phyloP scores from a whole-genome alignment of 2,888 invertebrate species.

The Drosophila pegasa region DNA sequence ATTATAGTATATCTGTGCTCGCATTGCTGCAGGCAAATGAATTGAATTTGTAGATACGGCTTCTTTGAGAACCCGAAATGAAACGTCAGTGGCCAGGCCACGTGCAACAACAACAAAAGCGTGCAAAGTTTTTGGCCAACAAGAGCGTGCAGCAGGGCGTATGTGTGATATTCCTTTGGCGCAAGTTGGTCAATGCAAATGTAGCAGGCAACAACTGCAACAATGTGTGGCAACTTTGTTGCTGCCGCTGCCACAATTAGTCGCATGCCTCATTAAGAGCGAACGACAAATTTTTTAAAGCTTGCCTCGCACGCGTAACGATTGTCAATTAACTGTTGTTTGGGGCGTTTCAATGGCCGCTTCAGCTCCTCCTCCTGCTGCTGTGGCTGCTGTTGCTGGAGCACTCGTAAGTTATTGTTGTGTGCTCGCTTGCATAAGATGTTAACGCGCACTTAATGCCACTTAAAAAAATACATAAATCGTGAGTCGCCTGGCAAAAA shows the following conservation, averaged over 20 bases:
- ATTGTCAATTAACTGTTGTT: conserved; percentile 70
- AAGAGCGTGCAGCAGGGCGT: conserved; percentile 58
- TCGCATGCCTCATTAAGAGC: conserved; percentile 59
- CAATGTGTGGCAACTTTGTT: conserved; percentile 24
- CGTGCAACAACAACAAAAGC: conserved; percentile 45
- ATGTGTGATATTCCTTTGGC: conserved; percentile 70
- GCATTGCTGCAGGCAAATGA: conserved; percentile 57
- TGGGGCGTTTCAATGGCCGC: conserved; percentile 38
- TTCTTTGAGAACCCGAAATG: conserved; percentile 56
- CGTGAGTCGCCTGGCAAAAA: conserved; percentile 40
- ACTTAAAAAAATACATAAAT: conserved; percentile 80
- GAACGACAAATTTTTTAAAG: conserved; percentile 52
- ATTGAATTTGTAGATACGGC: conserved; percentile 58
- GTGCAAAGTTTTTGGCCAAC: conserved; percentile 63
- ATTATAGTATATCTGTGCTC: background rate
- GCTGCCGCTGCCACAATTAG: conserved; percentile 58
- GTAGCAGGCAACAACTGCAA: conserved; percentile 22
- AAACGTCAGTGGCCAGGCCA: conserved; percentile 59
- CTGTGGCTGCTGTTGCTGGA: conserved; percentile 26
- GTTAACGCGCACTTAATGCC: conserved; percentile 81
- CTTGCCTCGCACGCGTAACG: conserved; percentile 27
- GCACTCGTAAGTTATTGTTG: conserved; percentile 54
- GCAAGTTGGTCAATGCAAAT: conserved; percentile 29
- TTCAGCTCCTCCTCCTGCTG: conserved; percentile 15
- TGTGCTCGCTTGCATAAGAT: conserved; percentile 70